A percentile compares a stretch with the other conserved stretches of the same genome.
Evolutionary conservation across 2,113 vertebrate genomes (phyloP).

Genomic region (Romanogobio albipinnatus): DNA sequence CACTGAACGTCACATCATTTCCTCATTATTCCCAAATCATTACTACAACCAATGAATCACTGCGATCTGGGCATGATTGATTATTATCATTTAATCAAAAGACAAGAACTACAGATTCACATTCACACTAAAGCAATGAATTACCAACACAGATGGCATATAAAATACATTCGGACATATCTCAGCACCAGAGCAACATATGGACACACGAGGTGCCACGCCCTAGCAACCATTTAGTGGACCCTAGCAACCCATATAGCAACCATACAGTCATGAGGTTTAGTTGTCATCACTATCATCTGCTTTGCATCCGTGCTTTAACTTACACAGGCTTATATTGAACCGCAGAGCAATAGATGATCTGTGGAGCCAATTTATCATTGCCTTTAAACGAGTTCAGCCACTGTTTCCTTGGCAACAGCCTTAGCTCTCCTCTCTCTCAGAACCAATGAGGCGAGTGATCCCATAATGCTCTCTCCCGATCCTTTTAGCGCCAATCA

Average conservation of each 20-base stretch:
- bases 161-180: no score
- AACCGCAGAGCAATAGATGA: background rate
- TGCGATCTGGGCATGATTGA: conserved; percentile 17
- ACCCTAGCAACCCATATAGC: background rate
- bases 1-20: conserved; percentile 32
- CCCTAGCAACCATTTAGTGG: background rate
- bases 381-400: conserved; percentile 42
- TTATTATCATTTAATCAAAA: conserved; percentile 54
- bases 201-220: no score
- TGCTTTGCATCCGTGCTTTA: background rate
- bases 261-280: no score
- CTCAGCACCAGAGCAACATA: no score
- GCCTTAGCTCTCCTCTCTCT: conserved; percentile 34
- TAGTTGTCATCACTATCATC: no score
- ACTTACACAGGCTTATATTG: background rate
- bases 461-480: conserved; percentile 38
- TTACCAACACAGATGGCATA: no score
- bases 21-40: background rate
- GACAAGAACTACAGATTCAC: conserved; percentile 18
- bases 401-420: conserved; percentile 36
- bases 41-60: background rate
- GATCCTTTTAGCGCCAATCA: conserved; percentile 37
- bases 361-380: conserved; percentile 24
- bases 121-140: background rate
- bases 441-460: conserved; percentile 40